Base-by-base conservation (phyloP, 2,113 vertebrate genomes). In the Caranx melampygus region DNA sequence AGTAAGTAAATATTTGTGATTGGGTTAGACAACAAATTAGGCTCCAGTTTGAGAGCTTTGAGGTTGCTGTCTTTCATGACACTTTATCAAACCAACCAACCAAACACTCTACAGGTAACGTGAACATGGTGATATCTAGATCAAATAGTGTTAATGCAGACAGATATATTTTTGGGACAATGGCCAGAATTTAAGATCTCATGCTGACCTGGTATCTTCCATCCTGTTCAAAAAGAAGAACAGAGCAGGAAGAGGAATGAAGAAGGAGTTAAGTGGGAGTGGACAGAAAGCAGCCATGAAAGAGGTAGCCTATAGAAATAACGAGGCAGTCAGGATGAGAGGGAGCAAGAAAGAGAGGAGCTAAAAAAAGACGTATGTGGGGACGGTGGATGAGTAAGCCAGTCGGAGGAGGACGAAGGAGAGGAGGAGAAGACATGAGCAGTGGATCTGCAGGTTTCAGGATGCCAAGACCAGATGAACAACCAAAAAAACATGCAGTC, bases 171-270 rank as follows among this genome's bases (percentile, higher is more conserved):
- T 26, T 26, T 26, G 26, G 26, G 26, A 26, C 26, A 26, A 26
- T 26, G 1, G 26, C 26, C 26, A 26, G 26, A 26, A 26, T 26
- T 26, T 26, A 26, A 26, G 26, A 26, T 26, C 26, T 26, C 26
- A 26, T 8, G 9, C 20, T 52, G 49, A 52, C 3, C 68, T 54
- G 49, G 47, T 34, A 26, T 57, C 83, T 58, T 83, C 75, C 78
- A 33, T 68, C 60, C 13, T 52, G 45, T 52, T 34, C 31, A 47
- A 66, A 66, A 33, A 51, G 44, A 45, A 33, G 45, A 35, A 18
- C 35, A n/a, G 40, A 61, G 55, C 15, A 13, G 15, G 55, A 55
- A 58, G 18, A n/a, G 49, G 20, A n/a, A 8, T 52, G 49, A 33
- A 60, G 42, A 37, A 45, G 26, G 40, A 10, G 51, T 20, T 52